Base-by-base conservation (phyloP, 2,797 vertebrate species). In the Myotis planiceps region DNA sequence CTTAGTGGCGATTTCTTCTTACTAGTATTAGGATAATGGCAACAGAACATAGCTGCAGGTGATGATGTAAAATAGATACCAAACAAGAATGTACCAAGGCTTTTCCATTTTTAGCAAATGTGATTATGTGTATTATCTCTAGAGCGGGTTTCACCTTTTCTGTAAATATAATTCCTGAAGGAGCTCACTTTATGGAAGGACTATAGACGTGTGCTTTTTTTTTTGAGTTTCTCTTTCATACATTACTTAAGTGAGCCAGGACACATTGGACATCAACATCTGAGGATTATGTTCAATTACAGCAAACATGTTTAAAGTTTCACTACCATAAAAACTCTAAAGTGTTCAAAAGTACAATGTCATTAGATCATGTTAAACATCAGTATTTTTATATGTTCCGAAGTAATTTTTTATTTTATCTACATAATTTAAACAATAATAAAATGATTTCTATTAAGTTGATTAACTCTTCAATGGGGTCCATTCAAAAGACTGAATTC, bases 21-120 rank as follows among this genome's bases (percentile, higher is more conserved):
- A 84, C 42, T 69, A 71, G 60, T 88, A 83, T 96, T 86, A 88
- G 88, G 88, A 94, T 86, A 96, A 94, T 84, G 15, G 81, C 47
- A 27, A 88, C 55, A 93, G 84, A 93, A 93, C 34, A 76, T 88
- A 96, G 90, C 94, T 95, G 92, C 94, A 96, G 96, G 96, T 94
- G 91, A 96, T 3, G 84, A 37, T n/a, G 66, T 34, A 93, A 0
- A 76, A 8, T 75, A 96, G 92, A 78, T 69, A 68, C 74, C 14
- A 81, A 58, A 91, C 21, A 49, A 3, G 45, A 93, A 63, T 53
- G 63, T 47, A 58, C 15, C 0, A 82, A 92, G 7, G 21, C 51
- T 76, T 69, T 74, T 63, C 96, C 45, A 86, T 95, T 94, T 97
- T 96, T 96, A 97, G 2, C 3, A 90, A 74, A 82, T 2, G 87